These are phyloP conservation scores for Patiria pectinifera DNA, from an alignment of 53 echinoderm and acorn worm species.

Conservation along the genomic window DNA sequence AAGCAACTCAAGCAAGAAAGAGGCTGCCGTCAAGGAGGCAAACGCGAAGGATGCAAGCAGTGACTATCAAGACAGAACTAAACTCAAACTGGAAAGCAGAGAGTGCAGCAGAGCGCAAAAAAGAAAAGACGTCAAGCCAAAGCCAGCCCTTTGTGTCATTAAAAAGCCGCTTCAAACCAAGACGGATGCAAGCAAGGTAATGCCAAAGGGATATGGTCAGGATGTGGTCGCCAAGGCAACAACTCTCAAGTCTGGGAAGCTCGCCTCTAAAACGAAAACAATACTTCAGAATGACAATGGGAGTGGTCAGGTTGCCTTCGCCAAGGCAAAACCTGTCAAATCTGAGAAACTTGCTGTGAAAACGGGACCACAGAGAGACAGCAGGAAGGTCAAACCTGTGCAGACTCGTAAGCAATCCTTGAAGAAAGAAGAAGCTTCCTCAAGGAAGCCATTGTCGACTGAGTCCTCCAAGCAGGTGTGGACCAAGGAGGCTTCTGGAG, in stretches of 20 bases:
- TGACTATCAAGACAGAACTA: background rate
- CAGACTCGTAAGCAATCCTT: background rate
- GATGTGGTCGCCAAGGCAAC: background rate
- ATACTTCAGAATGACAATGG: too few species aligned
- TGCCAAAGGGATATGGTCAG: background rate
- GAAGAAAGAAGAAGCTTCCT: background rate
- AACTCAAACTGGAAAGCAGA: background rate
- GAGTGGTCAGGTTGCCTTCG: too few species aligned
- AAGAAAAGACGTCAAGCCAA: conserved; percentile 27
- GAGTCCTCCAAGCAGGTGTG: conserved; percentile 11
- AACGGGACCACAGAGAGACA: background rate
- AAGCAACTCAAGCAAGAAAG: background rate
- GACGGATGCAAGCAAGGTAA: background rate
- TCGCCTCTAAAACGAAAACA: too few species aligned
- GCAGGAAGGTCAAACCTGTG: background rate
- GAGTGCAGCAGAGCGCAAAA: background rate
- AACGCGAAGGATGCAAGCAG: background rate
- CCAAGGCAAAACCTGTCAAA: too few species aligned
- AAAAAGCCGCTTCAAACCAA: conserved; percentile 3
- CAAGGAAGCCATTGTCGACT: background rate
- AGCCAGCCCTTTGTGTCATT: background rate
- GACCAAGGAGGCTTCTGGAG: too few species aligned
- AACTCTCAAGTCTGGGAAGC: background rate
- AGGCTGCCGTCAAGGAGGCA: background rate
- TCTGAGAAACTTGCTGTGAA: background rate